Evolutionary conservation across 2,797 vertebrate species (phyloP).

Genomic region (Linurgus olivaceus): DNA sequence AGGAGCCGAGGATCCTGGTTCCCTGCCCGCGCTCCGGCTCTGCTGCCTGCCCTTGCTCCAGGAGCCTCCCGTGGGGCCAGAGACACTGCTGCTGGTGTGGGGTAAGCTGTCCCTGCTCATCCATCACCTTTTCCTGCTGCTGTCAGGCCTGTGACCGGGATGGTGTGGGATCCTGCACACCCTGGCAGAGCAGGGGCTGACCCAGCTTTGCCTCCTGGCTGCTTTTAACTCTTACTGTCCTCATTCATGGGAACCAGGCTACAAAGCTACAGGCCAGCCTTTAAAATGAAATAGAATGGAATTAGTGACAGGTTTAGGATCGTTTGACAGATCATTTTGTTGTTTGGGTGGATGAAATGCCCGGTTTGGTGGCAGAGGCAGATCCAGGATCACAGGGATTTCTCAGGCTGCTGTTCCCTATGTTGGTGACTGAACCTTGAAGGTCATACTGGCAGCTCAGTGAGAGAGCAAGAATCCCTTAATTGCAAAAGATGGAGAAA

Average conservation of each 20-base stretch:
- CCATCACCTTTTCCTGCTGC: background rate
- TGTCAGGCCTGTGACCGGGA: rapidly evolving
- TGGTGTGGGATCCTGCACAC: background rate
- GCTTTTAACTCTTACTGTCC: background rate
- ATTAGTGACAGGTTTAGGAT: background rate
- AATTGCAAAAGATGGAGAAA: background rate
- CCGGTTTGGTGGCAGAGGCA: background rate
- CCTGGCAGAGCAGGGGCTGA: background rate
- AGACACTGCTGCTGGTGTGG: background rate
- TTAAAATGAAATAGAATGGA: rapidly evolving
- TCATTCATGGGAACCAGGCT: rapidly evolving
- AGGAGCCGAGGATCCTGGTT: background rate
- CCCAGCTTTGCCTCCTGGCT: background rate
- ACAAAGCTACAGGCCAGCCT: background rate
- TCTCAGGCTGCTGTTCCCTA: background rate
- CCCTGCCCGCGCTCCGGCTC: rapidly evolving
- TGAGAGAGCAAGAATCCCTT: background rate
- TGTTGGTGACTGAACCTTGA: background rate
- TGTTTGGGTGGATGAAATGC: background rate
- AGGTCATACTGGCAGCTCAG: background rate
- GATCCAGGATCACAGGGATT: background rate
- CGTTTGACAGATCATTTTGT: background rate
- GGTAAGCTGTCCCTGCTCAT: constrained; percentile 1
- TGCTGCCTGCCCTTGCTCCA: background rate
- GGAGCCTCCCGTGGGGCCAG: background rate